Evolutionary conservation across 2,113 vertebrate genomes (phyloP), one percentile per base, ranked within the genome.

Genomic region (Hystrix cristata): DNA sequence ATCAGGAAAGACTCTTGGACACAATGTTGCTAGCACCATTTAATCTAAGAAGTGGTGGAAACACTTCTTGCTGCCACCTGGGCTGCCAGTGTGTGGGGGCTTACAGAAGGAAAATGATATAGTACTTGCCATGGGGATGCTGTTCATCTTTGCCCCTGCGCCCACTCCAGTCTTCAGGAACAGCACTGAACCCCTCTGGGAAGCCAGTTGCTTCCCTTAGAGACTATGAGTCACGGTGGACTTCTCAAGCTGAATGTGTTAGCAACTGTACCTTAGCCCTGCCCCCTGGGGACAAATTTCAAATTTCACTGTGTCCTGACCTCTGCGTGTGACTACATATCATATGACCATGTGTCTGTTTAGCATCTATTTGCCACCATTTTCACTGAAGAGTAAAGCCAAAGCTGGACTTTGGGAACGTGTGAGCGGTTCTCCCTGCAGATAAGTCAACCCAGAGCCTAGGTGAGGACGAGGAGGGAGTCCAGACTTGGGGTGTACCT

Each of bases 321-420:
- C 78, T 3, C n/a, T 74, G 31, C 23, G 46, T 31, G 5, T 53
- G 65, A 82, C n/a, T 65, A 46, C 3, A 29, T 6, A 11, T 11
- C 3, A 0, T 11, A 2, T 10, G n/a, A 38, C 3, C 1, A 0
- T 0, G 60, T n/a, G 18, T 64, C 86, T 91, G 64, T 38, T 88
- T 67, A 62, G 80, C 51, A 51, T 34, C 46, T 15, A 7, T 29
- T 72, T 13, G 51, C n/a, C n/a, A 57, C 53, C 38, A 7, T 91
- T 86, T 62, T 69, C 71, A 43, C 57, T 12, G 23, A 93, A 55
- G 82, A 46, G 29, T 43, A 51, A 80, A 89, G 7, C 34, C 55
- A 74, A 34, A 62, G 38, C 67, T 79, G 69, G 57, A 38, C 65
- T 38, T 72, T 23, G 74, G 16, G 85, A 78, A 48, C 67, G 34